These are phyloP conservation scores for Macrosiphum euphorbiae DNA, from an alignment of 2,888 invertebrate genomes.

Conservation along the genomic window DNA sequence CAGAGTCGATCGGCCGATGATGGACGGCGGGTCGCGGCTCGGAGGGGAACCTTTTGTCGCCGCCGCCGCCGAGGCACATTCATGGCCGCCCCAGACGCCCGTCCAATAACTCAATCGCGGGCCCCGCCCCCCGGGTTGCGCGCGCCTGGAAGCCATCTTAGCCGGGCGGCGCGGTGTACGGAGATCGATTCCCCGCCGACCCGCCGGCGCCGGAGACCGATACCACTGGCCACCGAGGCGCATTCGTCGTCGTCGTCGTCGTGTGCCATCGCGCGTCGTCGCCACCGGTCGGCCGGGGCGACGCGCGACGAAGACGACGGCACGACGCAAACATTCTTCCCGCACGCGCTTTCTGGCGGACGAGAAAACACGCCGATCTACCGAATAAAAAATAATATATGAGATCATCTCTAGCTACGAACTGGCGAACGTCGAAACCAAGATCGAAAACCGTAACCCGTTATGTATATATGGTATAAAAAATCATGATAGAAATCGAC, in stretches of 20 bases:
- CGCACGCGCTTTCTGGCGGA: background rate
- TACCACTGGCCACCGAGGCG: background rate
- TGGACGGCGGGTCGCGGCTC: background rate
- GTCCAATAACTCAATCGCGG: conserved; percentile 57
- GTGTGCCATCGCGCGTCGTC: background rate
- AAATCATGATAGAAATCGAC: background rate
- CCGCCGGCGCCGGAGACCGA: background rate
- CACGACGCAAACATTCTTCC: background rate
- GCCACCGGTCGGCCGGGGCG: background rate
- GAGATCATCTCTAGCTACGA: background rate
- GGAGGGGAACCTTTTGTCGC: conserved; percentile 49
- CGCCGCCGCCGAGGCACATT: conserved; percentile 50
- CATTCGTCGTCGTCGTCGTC: background rate
- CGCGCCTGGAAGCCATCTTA: conserved; percentile 64
- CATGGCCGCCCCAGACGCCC: conserved; percentile 56
- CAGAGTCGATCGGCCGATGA: background rate
- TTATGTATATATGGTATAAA: background rate
- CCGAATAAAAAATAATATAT: background rate
- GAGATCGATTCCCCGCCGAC: conserved; percentile 51
- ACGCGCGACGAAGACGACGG: background rate
- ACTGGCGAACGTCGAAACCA: background rate
- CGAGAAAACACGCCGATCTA: background rate
- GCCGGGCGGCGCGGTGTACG: conserved; percentile 10
- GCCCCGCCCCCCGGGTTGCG: conserved; percentile 51
- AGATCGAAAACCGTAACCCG: background rate